phyloP scores from a whole-genome alignment of 2,113 vertebrate genomes.

The Etia nguti region DNA sequence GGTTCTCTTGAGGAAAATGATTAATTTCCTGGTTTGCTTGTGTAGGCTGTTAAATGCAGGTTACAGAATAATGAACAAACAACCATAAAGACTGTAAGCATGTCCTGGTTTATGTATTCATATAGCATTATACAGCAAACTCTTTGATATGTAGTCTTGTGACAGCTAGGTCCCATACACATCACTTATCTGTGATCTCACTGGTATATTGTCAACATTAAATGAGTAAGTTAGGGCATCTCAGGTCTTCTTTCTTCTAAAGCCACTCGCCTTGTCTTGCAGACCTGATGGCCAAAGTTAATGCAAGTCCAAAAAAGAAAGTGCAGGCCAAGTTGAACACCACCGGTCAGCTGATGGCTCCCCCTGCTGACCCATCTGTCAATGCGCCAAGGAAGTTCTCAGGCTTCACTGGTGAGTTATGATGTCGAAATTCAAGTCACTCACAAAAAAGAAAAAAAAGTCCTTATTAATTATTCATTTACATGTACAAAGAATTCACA shows the following conservation, averaged over 20 bases:
- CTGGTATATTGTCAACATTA: not conserved
- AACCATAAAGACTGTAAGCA: not conserved
- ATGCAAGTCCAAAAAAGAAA: slow-evolving; percentile 86
- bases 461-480: not conserved
- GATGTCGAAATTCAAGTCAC: too few species aligned
- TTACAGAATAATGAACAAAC: not conserved
- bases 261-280: fast-evolving
- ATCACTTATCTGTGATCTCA: not conserved
- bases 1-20: not conserved
- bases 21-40: not conserved
- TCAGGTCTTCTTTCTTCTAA: not conserved
- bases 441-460: not conserved
- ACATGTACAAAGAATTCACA: not conserved
- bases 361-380: slow-evolving; percentile 54
- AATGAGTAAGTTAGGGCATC: not conserved
- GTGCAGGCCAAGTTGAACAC: slow-evolving; percentile 83
- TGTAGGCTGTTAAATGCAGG: not conserved
- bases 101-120: not conserved
- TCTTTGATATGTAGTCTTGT: not conserved
- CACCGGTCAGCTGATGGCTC: slow-evolving; percentile 71
- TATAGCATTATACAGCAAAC: not conserved
- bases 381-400: slow-evolving; percentile 94
- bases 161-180: not conserved
- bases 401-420: slow-evolving; percentile 83
- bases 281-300: slow-evolving; percentile 85